These are phyloP conservation scores for Clusia tigrina DNA, from an alignment of 2,888 invertebrate species.

Conservation along the genomic window DNA sequence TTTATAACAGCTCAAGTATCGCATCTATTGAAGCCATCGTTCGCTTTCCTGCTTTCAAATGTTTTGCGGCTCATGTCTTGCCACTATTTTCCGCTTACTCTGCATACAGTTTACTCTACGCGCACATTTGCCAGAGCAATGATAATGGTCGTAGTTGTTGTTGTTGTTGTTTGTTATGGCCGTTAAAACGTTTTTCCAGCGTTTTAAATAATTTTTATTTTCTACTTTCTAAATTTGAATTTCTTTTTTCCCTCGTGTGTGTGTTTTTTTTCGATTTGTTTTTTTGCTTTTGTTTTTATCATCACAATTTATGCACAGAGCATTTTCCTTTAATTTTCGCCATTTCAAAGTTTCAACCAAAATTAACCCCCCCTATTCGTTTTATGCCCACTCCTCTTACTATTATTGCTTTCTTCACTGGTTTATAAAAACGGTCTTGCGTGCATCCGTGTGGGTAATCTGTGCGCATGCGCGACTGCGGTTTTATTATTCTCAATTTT, in stretches of 20 bases:
- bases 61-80: too few relatives aligned
- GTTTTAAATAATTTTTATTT: conserved; percentile 10
- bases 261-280: background rate
- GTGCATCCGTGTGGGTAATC: conserved; percentile 7
- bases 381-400: background rate
- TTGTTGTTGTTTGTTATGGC: background rate
- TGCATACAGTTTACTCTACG: too few relatives aligned
- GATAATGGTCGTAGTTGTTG: background rate
- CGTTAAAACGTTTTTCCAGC: background rate
- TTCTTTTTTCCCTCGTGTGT: too few relatives aligned
- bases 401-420: background rate
- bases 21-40: too few relatives aligned
- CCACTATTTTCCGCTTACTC: too few relatives aligned
- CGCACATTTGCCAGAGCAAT: background rate
- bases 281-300: background rate
- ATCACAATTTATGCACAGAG: background rate
- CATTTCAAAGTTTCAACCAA: background rate
- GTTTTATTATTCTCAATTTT: conserved; percentile 19
- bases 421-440: too few relatives aligned
- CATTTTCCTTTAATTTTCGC: background rate
- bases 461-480: conserved; percentile 19
- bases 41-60: too few relatives aligned
- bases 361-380: background rate
- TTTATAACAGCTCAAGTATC: too few relatives aligned
- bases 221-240: conserved; percentile 27